phyloP scores from a whole-genome alignment of 2,888 invertebrate species.

The Mythimna vitellina region DNA sequence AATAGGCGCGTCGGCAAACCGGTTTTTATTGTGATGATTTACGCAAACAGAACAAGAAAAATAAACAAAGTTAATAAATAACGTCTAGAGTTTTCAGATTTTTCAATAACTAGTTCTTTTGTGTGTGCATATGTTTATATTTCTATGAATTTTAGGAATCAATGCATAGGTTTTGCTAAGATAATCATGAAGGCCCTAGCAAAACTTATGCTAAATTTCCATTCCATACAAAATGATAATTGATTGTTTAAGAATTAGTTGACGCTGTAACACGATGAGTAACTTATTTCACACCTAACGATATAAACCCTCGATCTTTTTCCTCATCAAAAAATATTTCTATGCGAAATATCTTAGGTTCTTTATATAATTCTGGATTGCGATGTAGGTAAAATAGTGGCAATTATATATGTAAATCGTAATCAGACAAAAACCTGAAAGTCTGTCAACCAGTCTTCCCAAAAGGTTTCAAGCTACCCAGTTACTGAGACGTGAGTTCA shows the following conservation, averaged over 20 bases:
- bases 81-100: not conserved
- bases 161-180: not conserved
- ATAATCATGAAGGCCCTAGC: no score
- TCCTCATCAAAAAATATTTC: constrained; percentile 70
- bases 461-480: no score
- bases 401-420: constrained; percentile 63
- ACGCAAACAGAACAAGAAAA: constrained; percentile 21
- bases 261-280: not conserved
- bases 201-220: not conserved
- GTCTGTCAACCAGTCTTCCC: not conserved
- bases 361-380: constrained; percentile 67
- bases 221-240: not conserved
- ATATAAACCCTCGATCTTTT: constrained; percentile 72
- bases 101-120: not conserved
- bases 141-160: not conserved
- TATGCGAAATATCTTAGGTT: constrained; percentile 70
- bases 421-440: not conserved
- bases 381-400: constrained; percentile 70
- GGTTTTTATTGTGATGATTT: not conserved
- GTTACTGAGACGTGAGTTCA: no score
- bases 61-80: not conserved
- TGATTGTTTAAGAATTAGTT: not conserved
- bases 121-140: not conserved
- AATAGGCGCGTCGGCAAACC: not conserved
- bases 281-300: constrained; percentile 57